Base-by-base conservation (phyloP, 2,113 vertebrate species). In the Polyodon spathula region DNA sequence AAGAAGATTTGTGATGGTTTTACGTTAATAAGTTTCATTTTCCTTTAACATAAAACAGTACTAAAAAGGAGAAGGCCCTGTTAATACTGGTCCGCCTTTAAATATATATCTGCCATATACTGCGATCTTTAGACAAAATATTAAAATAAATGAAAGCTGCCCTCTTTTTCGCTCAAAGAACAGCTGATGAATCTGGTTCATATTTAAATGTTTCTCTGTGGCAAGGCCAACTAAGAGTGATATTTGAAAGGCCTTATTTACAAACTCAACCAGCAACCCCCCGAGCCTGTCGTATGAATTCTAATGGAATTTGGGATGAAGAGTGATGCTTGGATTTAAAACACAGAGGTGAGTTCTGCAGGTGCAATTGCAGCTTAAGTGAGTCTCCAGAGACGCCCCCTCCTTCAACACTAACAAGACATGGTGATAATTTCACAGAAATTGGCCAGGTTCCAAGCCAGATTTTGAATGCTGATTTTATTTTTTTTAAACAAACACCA, bases 391-490 rank as follows among this genome's bases (percentile, higher is more conserved):
- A 82, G 84, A 78, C 71, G 80, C 81, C 75, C 75, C 71, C 72
- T 69, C 73, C 80, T 80, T 80, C 77, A 83, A 80, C 85, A 76
- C 83, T 85, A 80, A 83, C 77, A 87, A 79, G 83, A 84, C 80
- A 73, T 76, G 79, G 81, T 74, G 80, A 86, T 85, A 81, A 83
- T 87, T 87, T 84, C 83, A 81, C 63, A 66, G 73, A 69, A 81
- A 74, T 76, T 85, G 79, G 79, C 79, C 75, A 78, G 81, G 70
- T 83, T 85, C 83, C 79, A 86, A 82, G 77, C 69, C 75, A 79
- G 80, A 84, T 86, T 86, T 88, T 86, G 87, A 87, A 84, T 78
- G 71, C 77, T 83, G 83, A 86, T 88, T 87, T 86, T 80, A 83
- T 54, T 52, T 56, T 63, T 57, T 66, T 65, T 55, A 87, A 85